Base-by-base conservation (phyloP, 2,888 invertebrate species). In the Atrina japonica region DNA sequence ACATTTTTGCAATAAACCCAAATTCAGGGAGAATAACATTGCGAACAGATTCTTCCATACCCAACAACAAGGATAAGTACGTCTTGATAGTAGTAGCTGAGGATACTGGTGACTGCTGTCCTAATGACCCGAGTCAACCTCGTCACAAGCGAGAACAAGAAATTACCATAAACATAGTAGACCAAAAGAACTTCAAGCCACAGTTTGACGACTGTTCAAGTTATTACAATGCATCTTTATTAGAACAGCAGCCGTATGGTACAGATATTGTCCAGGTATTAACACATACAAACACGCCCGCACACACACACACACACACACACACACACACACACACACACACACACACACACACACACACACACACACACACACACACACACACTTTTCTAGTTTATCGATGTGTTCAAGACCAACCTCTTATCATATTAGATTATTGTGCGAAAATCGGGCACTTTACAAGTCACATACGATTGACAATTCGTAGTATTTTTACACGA, bases 31-130 rank as follows among this genome's bases (percentile, higher is more conserved):
- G 89, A 9, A 84, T 88, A 18, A 82, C 78, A 3, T 78, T 89
- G 29, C 18, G 9, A 56, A 11, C 61, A 0, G 76, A 14, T 29
- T 65, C 68, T 40, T 49, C 49, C 2, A 14, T 82, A 5, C 83
- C 84, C 18, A 68, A 73, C 6, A 53, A 72, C 7, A 71, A 70
- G 3, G 73, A 78, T n/a, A 73, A 97, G 90, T 98, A 98, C 89
- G 96, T 96, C 90, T 91, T 99, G 69, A 97, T 98, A 88, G 97
- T 99, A 2, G 97, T 97, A 0, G 99, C 98, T 2, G 94, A 96
- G 92, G 99, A 99, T 88, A 98, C 99, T 90, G 99, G 98, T 0
- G 95, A 96, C 2, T 99, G 99, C 90, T 99, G 99, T 89, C 6
- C 1, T 9, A 95, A 94, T 9, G 45, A 43, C 30, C 18, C 43